These are phyloP conservation scores for Drosophila lowei DNA, from an alignment of 1,140 invertebrate genomes.

Conservation along the genomic window DNA sequence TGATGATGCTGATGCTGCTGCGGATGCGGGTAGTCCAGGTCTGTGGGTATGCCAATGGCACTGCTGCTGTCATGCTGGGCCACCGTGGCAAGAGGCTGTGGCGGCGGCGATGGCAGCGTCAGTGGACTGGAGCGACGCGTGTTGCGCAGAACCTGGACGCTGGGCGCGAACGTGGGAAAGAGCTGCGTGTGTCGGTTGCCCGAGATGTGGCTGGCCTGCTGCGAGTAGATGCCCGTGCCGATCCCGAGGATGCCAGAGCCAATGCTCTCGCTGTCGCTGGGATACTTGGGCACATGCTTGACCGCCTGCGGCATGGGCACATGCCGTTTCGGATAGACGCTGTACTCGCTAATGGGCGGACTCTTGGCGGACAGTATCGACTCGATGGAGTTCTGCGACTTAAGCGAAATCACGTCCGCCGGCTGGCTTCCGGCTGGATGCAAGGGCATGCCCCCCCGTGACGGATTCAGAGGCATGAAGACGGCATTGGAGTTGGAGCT, in stretches of 20 bases:
- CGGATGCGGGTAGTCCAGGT: constrained; percentile 63
- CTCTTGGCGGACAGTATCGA: constrained; percentile 80
- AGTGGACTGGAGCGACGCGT: constrained; percentile 85
- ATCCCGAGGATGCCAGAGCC: constrained; percentile 83
- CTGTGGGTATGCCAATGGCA: constrained; percentile 68
- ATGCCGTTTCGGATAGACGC: constrained; percentile 63
- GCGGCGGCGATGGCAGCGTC: constrained; percentile 83
- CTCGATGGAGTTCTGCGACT: constrained; percentile 83
- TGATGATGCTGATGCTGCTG: constrained; percentile 28
- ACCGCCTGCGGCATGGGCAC: constrained; percentile 72
- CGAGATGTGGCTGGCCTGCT: constrained; percentile 28
- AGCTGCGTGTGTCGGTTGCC: constrained; percentile 74
- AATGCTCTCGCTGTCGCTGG: constrained; percentile 86
- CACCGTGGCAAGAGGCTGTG: constrained; percentile 29
- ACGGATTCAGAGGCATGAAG: constrained; percentile 67
- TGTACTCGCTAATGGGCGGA: constrained; percentile 73
- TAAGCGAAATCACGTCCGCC: constrained; percentile 74
- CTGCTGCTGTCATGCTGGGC: constrained; percentile 24
- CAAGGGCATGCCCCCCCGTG: constrained; percentile 30
- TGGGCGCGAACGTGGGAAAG: constrained; percentile 72
- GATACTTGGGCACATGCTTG: constrained; percentile 86
- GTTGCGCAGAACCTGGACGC: constrained; percentile 50
- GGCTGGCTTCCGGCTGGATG: constrained; percentile 35
- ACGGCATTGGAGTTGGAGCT: constrained; percentile 62
- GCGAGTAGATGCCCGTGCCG: constrained; percentile 19